These are phyloP conservation scores for Tetranychus urticae DNA, from an alignment of 1,140 invertebrate species.

Conservation along the genomic window DNA sequence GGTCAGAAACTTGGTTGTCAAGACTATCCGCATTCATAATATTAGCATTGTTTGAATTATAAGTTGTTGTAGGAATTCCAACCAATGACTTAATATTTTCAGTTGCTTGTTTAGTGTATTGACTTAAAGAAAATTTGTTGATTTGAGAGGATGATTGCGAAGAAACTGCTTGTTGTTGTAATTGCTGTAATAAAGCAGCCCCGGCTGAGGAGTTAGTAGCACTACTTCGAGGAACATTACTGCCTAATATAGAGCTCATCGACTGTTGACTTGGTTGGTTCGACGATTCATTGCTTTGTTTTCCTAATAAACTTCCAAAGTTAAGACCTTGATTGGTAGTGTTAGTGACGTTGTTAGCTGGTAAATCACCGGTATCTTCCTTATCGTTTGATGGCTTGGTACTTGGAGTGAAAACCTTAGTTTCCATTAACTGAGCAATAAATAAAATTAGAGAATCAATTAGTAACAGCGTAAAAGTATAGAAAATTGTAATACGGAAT, in stretches of 20 bases:
- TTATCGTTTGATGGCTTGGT: constrained; percentile 13
- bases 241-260: background rate
- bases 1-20: background rate
- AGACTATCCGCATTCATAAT: background rate
- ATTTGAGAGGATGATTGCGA: background rate
- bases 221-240: background rate
- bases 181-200: constrained; percentile 8
- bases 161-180: constrained; percentile 3
- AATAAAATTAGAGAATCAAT: background rate
- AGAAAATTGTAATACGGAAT: too few relatives aligned
- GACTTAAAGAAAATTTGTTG: constrained; percentile 13
- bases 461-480: background rate
- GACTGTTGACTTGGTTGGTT: background rate
- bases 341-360: background rate
- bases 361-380: background rate
- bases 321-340: background rate
- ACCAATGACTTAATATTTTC: constrained; percentile 33
- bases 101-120: constrained; percentile 30
- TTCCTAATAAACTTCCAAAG: background rate
- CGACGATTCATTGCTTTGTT: background rate
- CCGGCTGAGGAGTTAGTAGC: background rate
- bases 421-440: constrained; percentile 41
- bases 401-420: constrained; percentile 74
- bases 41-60: background rate
- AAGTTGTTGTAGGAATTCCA: constrained; percentile 18